These are phyloP conservation scores for Chromis chromis DNA, from an alignment of 2,797 vertebrate species.

Conservation along the genomic window DNA sequence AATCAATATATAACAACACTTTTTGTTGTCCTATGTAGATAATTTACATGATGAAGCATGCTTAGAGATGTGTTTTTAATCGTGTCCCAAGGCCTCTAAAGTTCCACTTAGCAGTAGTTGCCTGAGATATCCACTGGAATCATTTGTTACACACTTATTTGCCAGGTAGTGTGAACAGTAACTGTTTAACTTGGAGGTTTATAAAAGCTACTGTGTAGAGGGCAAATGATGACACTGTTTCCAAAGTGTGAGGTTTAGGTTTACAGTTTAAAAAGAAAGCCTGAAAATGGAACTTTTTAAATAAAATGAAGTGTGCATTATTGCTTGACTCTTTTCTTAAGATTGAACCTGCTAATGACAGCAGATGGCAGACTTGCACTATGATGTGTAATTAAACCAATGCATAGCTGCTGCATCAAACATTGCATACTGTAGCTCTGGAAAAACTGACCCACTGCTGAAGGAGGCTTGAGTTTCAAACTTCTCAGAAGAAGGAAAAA, in stretches of 20 bases:
- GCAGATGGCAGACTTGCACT: constrained; percentile 74
- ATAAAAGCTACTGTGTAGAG: background rate
- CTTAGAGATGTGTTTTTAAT: constrained; percentile 24
- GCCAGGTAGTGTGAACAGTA: background rate
- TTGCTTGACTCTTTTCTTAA: background rate
- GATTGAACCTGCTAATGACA: constrained; percentile 37
- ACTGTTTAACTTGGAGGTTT: constrained; percentile 3
- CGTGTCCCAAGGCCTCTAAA: background rate
- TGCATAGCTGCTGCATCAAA: constrained; percentile 3
- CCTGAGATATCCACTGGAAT: background rate
- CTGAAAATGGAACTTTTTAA: constrained; percentile 9
- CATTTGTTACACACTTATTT: constrained; percentile 7
- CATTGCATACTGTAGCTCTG: constrained; percentile 13
- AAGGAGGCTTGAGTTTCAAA: constrained; percentile 19
- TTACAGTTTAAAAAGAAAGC: constrained; percentile 15
- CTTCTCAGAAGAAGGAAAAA: constrained; percentile 7
- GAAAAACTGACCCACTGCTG: constrained; percentile 31
- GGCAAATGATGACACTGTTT: constrained; percentile 10
- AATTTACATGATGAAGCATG: background rate
- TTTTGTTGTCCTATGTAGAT: background rate
- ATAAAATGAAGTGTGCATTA: constrained; percentile 30
- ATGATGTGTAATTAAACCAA: background rate
- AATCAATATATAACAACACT: background rate
- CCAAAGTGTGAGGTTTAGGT: constrained; percentile 5
- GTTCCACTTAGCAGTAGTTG: background rate